Evolutionary conservation across 1,140 invertebrate species (phyloP), one percentile per base, ranked within the genome.

Genomic region (Gonatopus flavifemur): DNA sequence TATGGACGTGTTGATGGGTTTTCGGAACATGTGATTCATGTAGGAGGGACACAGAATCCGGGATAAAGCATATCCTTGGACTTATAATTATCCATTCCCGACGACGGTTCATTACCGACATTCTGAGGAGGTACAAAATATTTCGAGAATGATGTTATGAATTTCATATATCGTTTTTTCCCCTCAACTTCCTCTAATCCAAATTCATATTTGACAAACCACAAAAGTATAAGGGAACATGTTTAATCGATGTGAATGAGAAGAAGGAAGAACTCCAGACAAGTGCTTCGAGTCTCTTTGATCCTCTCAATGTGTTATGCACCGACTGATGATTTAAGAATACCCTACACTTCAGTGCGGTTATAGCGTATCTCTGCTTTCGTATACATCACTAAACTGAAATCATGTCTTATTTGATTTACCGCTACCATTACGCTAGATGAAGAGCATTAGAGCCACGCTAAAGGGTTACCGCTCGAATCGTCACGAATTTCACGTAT

Each of bases 261-360:
- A 31, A 12, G 8, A 32, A 32, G 31, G 19, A n/a, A 40, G 12
- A 21, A 22, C 12, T 40, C 10, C 15, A 15, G 31, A 32, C n/a
- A 32, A n/a, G n/a, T 22, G 32, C 46, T 48, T 42, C 16, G 31
- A 49, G 49, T 46, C 33, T 64, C 72, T 76, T 77, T 77, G 74
- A 77, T 76, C 73, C 73, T 69, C 64, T 58, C 66, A 71, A 76
- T 75, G 71, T 68, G 70, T 70, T 71, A 69, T 61, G 59, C 51
- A 54, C 59, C 57, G 59, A 54, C 69, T 65, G 59, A 76, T 76
- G 74, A 73, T 73, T 72, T 67, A 71, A 63, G 57, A 59, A 57
- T 59, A 49, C 46, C 51, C 55, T 61, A 52, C 55, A 36, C 35
- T 25, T 39, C 33, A 40, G 24, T 12, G 35, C n/a, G n/a, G n/a